Base-by-base conservation (phyloP, 2,797 vertebrate species). In the Alectoris magna region DNA sequence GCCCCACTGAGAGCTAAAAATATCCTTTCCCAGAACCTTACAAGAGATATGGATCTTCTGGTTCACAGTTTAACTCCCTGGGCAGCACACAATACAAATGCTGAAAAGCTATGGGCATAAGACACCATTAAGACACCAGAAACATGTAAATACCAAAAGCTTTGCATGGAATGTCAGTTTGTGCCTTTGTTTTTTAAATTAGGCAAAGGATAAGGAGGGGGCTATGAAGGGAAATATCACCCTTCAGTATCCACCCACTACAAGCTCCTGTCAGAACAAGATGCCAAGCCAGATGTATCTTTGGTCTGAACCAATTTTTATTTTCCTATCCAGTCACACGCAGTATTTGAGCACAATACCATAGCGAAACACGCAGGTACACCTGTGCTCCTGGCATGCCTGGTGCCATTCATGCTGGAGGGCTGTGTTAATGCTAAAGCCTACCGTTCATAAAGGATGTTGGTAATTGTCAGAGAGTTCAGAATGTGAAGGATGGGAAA, bases 1-100 rank as follows among this genome's bases (percentile, higher is more conserved):
- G 63, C 43, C 80, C 74, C 66, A 88, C 84, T 78, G 77, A 2
- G 49, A 48, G 71, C 66, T 91, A 75, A 90, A 93, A 88, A 94
- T 81, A 91, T 22, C 86, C 56, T 78, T 78, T 93, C 70, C 83
- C 71, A 95, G 86, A 49, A 51, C 58, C 31, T 29, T 4, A 84
- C 88, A 73, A 75, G 49, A 81, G 70, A 43, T 84, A 86, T 62
- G 66, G 17, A 86, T 76, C 86, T 68, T 38, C 66, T 73, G 83
- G 21, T 43, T 51, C 67, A 29, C 73, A 70, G 55, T 59, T 91
- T 81, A 72, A 63, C 70, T 91, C 88, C 90, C 11, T 16, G 66
- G 41, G 62, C 66, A 83, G 79, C 62, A 58, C 58, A 5, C 1
- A 17, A 6, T 9, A 29, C 41, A 66, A 68, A 17, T 11, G 19